Base-by-base conservation (phyloP, 2,888 invertebrate genomes). In the Leptopterna dolabrata region DNA sequence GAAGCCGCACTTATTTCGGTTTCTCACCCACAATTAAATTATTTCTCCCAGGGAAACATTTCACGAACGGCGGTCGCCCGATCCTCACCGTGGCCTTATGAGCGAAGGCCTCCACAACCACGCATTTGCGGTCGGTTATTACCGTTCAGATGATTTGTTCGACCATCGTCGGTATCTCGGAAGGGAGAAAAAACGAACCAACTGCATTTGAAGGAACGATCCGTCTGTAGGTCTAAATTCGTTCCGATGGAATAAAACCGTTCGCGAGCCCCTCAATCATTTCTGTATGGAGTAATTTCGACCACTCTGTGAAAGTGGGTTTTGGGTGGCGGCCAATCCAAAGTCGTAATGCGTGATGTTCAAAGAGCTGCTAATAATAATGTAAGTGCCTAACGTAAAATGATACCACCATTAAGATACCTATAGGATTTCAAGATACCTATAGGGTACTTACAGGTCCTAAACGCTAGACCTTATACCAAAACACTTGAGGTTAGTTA, bases 41-140 rank as follows among this genome's bases (percentile, higher is more conserved):
- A 51, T n/a, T 51, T n/a, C 16, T 16, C n/a, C n/a, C 16, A 11
- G 45, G n/a, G 16, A n/a, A 51, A 16, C 51, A 51, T 19, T 19
- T 51, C 51, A 16, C 13, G 16, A 51, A 14, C 51, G 51, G 51
- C 51, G 13, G 51, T 51, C n/a, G 16, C n/a, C 51, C 51, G n/a
- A 51, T 51, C 51, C n/a, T 63, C n/a, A 63, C 63, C 63, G 63
- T 63, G 63, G 63, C 63, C 63, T 63, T 19, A 27, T 27, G 63
- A 63, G 27, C 63, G 63, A 63, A 63, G 63, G 63, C 63, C 63
- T 63, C 63, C 63, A 63, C 9, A 63, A 24, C 63, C 63, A 63
- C 63, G 63, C 63, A 63, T 63, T 63, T 63, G 63, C 63, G 63
- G 63, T 63, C 63, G 63, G 63, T 63, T 63, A 63, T 63, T 63